phyloP scores from a whole-genome alignment of 2,113 vertebrate species.

The Rhinogobius similis region DNA sequence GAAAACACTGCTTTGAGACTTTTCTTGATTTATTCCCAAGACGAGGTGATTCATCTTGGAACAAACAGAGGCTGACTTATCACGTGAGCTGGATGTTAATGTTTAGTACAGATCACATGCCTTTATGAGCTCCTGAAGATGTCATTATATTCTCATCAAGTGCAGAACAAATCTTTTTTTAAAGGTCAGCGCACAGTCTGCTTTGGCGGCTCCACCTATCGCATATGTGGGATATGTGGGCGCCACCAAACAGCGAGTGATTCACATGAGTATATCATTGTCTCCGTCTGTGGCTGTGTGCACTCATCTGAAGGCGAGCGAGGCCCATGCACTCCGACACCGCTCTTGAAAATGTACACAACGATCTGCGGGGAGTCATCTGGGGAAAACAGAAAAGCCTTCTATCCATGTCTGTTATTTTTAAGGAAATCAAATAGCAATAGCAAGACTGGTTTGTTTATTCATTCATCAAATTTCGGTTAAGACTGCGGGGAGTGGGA shows the following conservation, averaged over 20 bases:
- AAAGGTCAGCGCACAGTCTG: slow-evolving; percentile 32
- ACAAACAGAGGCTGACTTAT: slow-evolving; percentile 8
- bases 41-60: slow-evolving; percentile 16
- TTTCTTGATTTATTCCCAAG: slow-evolving; percentile 29
- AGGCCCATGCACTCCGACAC: neutral
- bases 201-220: slow-evolving; percentile 1
- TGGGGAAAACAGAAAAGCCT: neutral
- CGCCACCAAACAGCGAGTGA: slow-evolving; percentile 30
- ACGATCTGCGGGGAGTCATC: neutral
- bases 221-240: slow-evolving; percentile 28
- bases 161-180: neutral
- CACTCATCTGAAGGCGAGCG: slow-evolving; percentile 18
- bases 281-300: slow-evolving; percentile 34
- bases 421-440: neutral
- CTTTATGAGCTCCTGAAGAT: neutral
- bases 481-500: neutral
- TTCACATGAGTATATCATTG: slow-evolving; percentile 19
- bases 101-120: neutral
- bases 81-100: slow-evolving; percentile 15
- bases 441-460: neutral
- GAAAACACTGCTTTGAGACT: slow-evolving; percentile 38
- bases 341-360: neutral
- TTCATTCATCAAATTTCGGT: neutral
- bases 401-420: neutral
- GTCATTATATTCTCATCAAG: neutral